Base-by-base conservation (phyloP, 92 coral and sea anemone species). In the Heliopora coerulea region DNA sequence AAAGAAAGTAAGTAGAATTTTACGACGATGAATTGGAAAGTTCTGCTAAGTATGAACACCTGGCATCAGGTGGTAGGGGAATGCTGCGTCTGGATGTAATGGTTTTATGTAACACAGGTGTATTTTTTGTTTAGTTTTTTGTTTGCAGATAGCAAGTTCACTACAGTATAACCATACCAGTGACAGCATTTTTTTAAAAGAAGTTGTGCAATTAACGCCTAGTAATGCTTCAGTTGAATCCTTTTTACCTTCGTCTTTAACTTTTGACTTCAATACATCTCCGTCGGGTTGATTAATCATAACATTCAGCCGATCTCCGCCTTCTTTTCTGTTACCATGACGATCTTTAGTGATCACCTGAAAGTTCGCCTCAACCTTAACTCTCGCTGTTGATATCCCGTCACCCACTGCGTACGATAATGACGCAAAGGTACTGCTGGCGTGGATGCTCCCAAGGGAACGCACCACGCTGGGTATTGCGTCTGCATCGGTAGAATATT, bases 401-500 rank as follows among this genome's bases (percentile, higher is more conserved):
- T 89, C 97, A 28, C 97, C 97, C 58, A 91, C 88, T 28, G 92
- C 97, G 78, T 82, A 89, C n/a, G 97, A 92, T 19, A 92, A 84
- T 57, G 97, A 89, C 59, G 97, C 97, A 69, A 92, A 92, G 42
- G 97, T 92, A 72, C 97, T 92, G 60, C 96, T 87, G 13, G 97
- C 96, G 56, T 85, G 90, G 54, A 93, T 88, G 44, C 56, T 62
- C 25, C 96, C 96, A 44, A 93, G 79, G 29, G 95, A 90, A 20
- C 87, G 90, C 31, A 87, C 72, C 41, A 89, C 97, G 29, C 59
- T 72, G 60, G 62, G 68, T 54, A 80, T 68, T 65, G 76, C 78
- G 79, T 83, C 80, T 30, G 82, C 80, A 49, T 90, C 96, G 59
- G 89, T 79, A 23, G 83, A 79, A 73, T 93, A 93, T 48, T 90